Base-by-base conservation (phyloP, 1,140 invertebrate species). In the Drosophila littoralis region DNA sequence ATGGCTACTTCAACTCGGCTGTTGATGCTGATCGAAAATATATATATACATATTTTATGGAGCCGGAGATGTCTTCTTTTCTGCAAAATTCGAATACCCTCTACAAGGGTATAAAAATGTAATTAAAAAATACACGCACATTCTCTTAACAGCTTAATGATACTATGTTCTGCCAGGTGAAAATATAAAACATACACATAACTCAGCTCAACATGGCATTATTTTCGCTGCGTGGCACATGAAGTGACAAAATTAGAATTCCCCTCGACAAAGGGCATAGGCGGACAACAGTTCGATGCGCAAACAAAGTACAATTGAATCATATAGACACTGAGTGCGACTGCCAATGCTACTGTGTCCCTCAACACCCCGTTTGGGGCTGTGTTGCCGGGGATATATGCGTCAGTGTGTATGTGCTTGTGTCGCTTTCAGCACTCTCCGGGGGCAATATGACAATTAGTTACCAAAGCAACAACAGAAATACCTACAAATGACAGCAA, bases 401-500 rank as follows among this genome's bases (percentile, higher is more conserved):
- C 15, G 17, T 28, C n/a, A 15, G 35, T 28, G 9, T 60, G 22
- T 46, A 28, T 61, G 51, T 63, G 28, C 50, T 38, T 71, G 83
- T 79, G 80, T 55, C 72, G 80, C 77, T 74, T 66, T 68, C 79
- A 54, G 58, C 74, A 51, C 74, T 86, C 69, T 81, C 83, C 63
- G 65, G 74, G 83, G 83, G 80, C 83, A 84, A 83, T 83, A 84
- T 89, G 84, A 89, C 84, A 89, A 89, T 89, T 89, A 89, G 84
- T 89, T 89, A 84, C 85, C 84, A 89, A 84, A 81, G 84, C 84
- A 89, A 89, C 84, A 89, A 89, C 84, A 89, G 83, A 88, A 89
- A 86, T 86, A 80, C 83, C 83, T 89, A 86, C 83, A 86, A 86
- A 86, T 86, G 83, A 83, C 83, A 86, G 84, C 72, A 71, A 70